phyloP scores from a whole-genome alignment of 2,113 vertebrate genomes.

The Sebastes fasciatus region DNA sequence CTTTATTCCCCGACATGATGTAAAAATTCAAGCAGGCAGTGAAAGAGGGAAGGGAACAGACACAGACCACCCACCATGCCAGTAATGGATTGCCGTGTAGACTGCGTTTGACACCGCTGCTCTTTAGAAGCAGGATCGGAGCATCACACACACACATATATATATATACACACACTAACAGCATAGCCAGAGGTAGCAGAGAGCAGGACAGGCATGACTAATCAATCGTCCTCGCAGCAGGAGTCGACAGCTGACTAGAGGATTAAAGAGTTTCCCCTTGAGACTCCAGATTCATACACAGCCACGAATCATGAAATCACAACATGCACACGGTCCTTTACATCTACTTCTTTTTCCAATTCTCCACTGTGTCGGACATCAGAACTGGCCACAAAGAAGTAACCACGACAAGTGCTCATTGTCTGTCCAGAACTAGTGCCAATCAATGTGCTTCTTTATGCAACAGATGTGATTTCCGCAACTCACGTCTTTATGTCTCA shows the following conservation, averaged over 20 bases:
- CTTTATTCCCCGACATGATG: neutral
- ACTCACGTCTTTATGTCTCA: neutral
- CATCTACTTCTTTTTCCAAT: neutral
- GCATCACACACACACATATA: neutral
- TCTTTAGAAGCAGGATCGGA: constrained; percentile 57
- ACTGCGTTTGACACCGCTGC: constrained; percentile 59
- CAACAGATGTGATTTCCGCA: neutral
- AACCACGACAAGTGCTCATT: too few relatives aligned
- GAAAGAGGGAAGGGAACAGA: neutral
- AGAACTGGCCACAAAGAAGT: neutral
- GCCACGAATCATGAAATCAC: neutral
- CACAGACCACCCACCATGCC: constrained; percentile 48
- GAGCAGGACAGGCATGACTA: constrained; percentile 70
- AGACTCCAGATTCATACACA: constrained; percentile 24
- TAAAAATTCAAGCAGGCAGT: neutral
- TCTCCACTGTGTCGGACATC: neutral
- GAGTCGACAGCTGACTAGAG: constrained; percentile 58
- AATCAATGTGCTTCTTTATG: neutral
- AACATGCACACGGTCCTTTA: neutral
- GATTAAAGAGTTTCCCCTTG: constrained; percentile 59
- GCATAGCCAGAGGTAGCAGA: constrained; percentile 45
- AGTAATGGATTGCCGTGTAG: constrained; percentile 59
- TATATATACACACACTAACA: neutral
- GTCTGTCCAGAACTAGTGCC: too few relatives aligned
- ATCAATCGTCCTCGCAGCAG: constrained; percentile 66